Conservation (phyloP, 1,140 invertebrate genomes). For the Cydia strobilella region DNA sequence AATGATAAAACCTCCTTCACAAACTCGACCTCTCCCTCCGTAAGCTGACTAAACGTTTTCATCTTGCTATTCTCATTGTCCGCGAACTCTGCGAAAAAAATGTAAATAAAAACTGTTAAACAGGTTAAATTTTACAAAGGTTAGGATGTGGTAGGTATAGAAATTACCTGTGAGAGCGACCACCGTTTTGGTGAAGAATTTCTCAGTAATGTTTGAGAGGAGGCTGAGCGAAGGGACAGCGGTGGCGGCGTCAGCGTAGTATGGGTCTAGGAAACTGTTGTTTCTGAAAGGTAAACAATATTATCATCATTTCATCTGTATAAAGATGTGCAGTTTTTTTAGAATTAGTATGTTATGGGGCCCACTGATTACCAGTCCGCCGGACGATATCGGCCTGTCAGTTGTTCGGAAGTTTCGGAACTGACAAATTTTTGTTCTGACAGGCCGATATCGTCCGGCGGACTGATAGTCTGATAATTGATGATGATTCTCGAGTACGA, state of each 20-base stretch:
- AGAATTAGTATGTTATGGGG: no score
- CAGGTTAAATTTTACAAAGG: no score
- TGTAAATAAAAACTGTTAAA: not conserved
- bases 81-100: not conserved
- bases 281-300: not conserved
- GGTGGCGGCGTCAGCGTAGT: not conserved
- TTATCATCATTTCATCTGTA: not conserved
- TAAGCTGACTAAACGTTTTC: not conserved
- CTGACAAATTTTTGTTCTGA: no score
- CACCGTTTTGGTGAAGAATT: not conserved
- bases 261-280: not conserved
- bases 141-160: no score
- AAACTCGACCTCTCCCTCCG: not conserved
- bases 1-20: not conserved
- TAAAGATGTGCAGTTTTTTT: no score
- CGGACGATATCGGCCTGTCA: no score
- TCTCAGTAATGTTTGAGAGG: not conserved
- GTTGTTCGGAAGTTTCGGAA: no score
- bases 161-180: not conserved
- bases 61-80: not conserved
- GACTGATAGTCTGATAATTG: no score
- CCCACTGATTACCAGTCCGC: no score
- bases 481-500: no score
- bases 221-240: not conserved
- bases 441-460: no score